These are phyloP conservation scores for Drosophila planitibia DNA, from an alignment of 2,888 invertebrate genomes.

Conservation along the genomic window DNA sequence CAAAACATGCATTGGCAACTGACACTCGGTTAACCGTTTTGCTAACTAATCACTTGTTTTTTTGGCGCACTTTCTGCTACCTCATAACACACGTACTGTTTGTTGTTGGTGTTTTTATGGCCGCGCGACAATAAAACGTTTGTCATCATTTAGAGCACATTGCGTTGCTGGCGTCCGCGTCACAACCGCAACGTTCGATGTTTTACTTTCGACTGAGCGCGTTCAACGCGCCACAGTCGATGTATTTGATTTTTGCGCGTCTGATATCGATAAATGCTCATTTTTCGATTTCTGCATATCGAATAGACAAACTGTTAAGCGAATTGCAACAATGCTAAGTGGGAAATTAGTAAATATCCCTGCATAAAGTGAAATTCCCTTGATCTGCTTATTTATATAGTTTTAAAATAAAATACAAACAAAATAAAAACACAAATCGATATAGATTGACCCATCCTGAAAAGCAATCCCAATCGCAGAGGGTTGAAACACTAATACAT, in stretches of 20 bases:
- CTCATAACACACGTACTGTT: slow-evolving; percentile 10
- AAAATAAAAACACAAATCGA: neutral
- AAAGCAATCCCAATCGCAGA: neutral
- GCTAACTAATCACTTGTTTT: slow-evolving; percentile 39
- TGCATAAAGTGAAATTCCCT: neutral
- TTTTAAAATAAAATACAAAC: neutral
- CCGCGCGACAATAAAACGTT: slow-evolving; percentile 25
- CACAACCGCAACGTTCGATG: slow-evolving; percentile 34
- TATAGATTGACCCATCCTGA: neutral
- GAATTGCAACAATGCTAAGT: slow-evolving; percentile 8
- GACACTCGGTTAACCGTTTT: slow-evolving; percentile 37
- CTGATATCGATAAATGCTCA: slow-evolving; percentile 24
- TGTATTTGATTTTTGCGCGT: slow-evolving; percentile 37
- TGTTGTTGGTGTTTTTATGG: slow-evolving; percentile 27
- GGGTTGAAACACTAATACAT: slow-evolving; percentile 1
- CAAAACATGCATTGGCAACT: slow-evolving; percentile 28
- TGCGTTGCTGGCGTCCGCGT: slow-evolving; percentile 14
- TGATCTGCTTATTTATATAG: neutral
- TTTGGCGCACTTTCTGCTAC: slow-evolving; percentile 46
- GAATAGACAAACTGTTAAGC: slow-evolving; percentile 16
- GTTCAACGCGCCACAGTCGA: slow-evolving; percentile 4
- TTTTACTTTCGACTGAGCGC: slow-evolving; percentile 45
- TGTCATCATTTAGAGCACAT: slow-evolving; percentile 8
- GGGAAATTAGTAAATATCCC: neutral
- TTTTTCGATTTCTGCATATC: slow-evolving; percentile 4